phyloP scores from a whole-genome alignment of 2,113 vertebrate species.

The Lepisosteus osseus region DNA sequence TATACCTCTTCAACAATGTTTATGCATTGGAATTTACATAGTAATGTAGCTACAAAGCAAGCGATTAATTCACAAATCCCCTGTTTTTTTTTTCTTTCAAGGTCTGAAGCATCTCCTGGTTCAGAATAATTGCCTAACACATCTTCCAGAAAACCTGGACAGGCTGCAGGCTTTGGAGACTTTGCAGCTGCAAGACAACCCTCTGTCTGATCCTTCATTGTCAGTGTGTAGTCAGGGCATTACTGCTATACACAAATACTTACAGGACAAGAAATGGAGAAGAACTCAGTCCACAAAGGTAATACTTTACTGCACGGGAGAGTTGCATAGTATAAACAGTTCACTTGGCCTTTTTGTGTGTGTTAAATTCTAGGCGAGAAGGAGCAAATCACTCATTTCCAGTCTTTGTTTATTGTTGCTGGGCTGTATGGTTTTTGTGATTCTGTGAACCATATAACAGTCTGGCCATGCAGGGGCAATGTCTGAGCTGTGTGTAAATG shows the following conservation, averaged over 20 bases:
- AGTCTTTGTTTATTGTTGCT: too few relatives aligned
- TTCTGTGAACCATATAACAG: too few relatives aligned
- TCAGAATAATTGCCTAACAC: constrained; percentile 47
- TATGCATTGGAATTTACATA: neutral
- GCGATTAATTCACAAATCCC: too few relatives aligned
- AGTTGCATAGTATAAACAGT: too few relatives aligned
- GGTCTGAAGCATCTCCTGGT: constrained; percentile 50
- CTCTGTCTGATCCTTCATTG: constrained; percentile 31
- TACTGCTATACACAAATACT: constrained; percentile 38
- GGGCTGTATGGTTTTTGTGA: too few relatives aligned
- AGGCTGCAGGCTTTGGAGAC: constrained; percentile 39
- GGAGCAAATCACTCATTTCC: too few relatives aligned
- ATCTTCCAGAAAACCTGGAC: constrained; percentile 50
- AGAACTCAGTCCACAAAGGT: constrained; percentile 42
- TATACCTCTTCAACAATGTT: neutral
- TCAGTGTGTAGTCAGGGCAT: constrained; percentile 39
- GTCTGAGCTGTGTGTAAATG: too few relatives aligned
- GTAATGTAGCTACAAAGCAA: neutral
- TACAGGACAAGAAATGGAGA: constrained; percentile 20
- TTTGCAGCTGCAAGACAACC: constrained; percentile 46
- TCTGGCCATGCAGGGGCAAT: too few relatives aligned
- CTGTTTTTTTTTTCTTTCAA: constrained; percentile 16
- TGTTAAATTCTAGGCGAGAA: too few relatives aligned
- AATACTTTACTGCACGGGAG: neutral
- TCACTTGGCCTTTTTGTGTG: too few relatives aligned